Conservation (phyloP, 2,888 invertebrate genomes). For the Ochropacha duplaris region DNA sequence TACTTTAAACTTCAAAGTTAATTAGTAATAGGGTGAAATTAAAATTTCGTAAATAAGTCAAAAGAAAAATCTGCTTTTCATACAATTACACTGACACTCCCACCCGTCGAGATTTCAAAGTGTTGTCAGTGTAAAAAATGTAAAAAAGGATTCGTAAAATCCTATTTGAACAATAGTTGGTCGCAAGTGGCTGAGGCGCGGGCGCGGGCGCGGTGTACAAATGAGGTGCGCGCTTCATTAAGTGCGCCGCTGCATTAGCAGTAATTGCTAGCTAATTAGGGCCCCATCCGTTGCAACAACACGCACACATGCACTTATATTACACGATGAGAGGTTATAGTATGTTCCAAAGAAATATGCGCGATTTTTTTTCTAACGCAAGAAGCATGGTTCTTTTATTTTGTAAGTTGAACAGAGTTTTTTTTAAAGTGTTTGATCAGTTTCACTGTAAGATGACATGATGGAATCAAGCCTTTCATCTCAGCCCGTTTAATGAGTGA, state of each 20-base stretch:
- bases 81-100: neutral
- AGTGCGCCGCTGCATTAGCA: slow-evolving; percentile 67
- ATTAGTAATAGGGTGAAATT: no score
- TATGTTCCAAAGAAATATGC: slow-evolving; percentile 19
- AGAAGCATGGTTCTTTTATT: neutral
- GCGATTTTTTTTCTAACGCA: slow-evolving; percentile 13
- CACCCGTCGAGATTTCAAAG: neutral
- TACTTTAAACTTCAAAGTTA: no score
- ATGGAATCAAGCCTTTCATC: no score
- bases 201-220: slow-evolving; percentile 36
- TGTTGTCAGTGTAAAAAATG: neutral
- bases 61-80: neutral
- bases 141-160: neutral
- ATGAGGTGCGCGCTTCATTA: slow-evolving; percentile 67
- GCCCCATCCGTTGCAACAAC: slow-evolving; percentile 64
- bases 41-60: no score
- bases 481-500: no score
- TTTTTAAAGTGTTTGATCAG: no score
- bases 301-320: slow-evolving; percentile 36
- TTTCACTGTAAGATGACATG: no score
- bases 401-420: no score
- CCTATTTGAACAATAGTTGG: neutral
- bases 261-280: slow-evolving; percentile 75
- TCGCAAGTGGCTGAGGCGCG: slow-evolving; percentile 18
- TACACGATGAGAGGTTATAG: slow-evolving; percentile 26